phyloP scores from a whole-genome alignment of 2,797 vertebrate genomes.

The Hypotaenidia okinawae region DNA sequence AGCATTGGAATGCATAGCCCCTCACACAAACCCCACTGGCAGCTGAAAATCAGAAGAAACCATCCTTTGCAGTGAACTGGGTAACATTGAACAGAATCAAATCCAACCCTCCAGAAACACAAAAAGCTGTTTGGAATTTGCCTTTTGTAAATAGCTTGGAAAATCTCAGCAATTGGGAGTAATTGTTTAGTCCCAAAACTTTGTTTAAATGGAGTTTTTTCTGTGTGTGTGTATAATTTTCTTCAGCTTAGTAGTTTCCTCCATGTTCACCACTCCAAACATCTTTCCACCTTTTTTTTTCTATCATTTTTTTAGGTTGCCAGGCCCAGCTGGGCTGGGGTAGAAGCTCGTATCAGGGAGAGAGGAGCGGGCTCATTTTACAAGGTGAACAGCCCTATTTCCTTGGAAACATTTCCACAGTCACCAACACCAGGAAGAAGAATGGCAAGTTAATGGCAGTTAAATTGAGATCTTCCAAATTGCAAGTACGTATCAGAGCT shows the following conservation, averaged over 20 bases:
- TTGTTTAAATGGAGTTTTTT: not conserved
- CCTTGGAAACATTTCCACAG: not conserved
- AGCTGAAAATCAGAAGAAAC: not conserved
- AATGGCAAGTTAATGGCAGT: not conserved
- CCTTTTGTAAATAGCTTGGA: not conserved
- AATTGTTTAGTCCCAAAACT: not conserved
- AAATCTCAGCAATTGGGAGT: not conserved
- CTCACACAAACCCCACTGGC: not conserved
- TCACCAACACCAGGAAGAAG: not conserved
- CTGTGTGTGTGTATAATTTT: not conserved
- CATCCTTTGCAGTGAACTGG: not conserved
- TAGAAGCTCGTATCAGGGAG: not conserved
- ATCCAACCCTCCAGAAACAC: not conserved
- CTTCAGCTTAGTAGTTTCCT: not conserved
- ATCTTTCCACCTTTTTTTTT: not conserved
- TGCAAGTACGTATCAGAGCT: not conserved
- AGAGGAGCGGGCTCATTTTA: not conserved
- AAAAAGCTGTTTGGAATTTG: not conserved
- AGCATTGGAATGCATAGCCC: not conserved
- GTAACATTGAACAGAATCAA: not conserved
- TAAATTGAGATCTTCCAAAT: not conserved
- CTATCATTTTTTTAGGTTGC: not conserved
- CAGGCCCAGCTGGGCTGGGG: not conserved
- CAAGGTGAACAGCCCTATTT: not conserved
- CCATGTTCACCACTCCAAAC: not conserved